A percentile compares a stretch with the other conserved stretches of the same genome.
These are phyloP conservation scores for Myrmecobius fasciatus DNA, from an alignment of 2,113 vertebrate species.

Conservation along the genomic window DNA sequence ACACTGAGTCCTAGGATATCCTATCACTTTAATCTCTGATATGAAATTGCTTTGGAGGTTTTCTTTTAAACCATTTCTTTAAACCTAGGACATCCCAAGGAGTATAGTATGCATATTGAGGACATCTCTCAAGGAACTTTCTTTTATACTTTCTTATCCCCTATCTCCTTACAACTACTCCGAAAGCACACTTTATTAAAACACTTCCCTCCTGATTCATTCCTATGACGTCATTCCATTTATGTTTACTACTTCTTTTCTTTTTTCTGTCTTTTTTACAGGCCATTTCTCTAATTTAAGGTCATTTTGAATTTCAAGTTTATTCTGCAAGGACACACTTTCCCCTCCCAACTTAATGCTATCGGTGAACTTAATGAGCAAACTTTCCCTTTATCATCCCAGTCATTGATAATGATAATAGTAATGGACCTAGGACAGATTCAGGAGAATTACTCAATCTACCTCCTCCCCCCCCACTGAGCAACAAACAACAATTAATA, in stretches of 20 bases:
- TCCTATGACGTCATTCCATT: background rate
- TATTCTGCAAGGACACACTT: conserved; percentile 57
- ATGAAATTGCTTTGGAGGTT: background rate
- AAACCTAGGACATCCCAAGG: background rate
- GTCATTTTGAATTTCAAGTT: conserved; percentile 68
- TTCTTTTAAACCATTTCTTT: background rate
- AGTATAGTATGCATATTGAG: background rate
- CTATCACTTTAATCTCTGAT: background rate
- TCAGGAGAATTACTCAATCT: conserved; percentile 57
- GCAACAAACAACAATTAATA: conserved; percentile 62
- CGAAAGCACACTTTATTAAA: background rate
- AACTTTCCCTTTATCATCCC: conserved; percentile 64
- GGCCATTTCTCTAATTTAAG: conserved; percentile 37
- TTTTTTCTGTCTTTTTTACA: conserved; percentile 20
- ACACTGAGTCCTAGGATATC: background rate
- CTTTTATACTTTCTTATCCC: background rate
- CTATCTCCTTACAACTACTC: background rate
- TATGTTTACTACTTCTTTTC: background rate
- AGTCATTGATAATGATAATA: conserved; percentile 68
- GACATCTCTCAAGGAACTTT: background rate
- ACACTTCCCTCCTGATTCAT: conserved; percentile 12
- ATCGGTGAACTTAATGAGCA: conserved; percentile 57
- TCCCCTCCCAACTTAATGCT: conserved; percentile 53
- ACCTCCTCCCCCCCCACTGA: conserved; percentile 19
- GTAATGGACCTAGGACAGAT: conserved; percentile 60